Percentiles rank a stretch among this genome's conserved stretches.
Evolutionary conservation across 2,888 invertebrate species (phyloP).

Genomic region (Eustalomyia histrio): DNA sequence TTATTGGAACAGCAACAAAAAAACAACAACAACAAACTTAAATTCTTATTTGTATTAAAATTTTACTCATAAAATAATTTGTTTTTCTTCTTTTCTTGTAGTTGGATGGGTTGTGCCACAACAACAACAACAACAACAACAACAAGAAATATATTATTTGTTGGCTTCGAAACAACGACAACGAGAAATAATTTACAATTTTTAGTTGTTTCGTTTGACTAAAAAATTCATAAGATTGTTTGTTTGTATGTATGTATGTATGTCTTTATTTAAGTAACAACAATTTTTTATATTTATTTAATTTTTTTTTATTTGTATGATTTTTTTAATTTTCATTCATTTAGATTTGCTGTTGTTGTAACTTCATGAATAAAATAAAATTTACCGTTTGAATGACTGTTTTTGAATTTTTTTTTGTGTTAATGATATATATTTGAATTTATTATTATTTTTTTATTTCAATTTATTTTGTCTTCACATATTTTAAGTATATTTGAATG

Average conservation of each 20-base stretch:
- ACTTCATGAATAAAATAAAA: conserved; percentile 67
- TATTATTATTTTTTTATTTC: conserved; percentile 40
- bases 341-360: conserved; percentile 27
- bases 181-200: background rate
- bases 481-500: background rate
- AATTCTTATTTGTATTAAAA: conserved; percentile 7
- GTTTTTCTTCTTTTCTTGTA: background rate
- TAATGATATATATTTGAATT: conserved; percentile 48
- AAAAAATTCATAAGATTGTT: conserved; percentile 4
- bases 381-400: conserved; percentile 75
- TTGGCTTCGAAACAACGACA: background rate
- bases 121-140: background rate
- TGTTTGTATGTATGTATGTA: no score
- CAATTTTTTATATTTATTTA: conserved; percentile 16
- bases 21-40: background rate
- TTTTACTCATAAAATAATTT: conserved; percentile 1
- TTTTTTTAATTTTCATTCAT: conserved; percentile 39
- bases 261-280: conserved; percentile 24
- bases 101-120: background rate
- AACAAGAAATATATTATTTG: background rate
- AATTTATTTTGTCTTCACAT: conserved; percentile 8
- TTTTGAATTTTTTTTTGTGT: conserved; percentile 57
- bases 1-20: conserved; percentile 1
- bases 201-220: conserved; percentile 20
- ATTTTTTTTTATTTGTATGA: conserved; percentile 6